Percentiles rank a stretch among this genome's conserved stretches.
Evolutionary conservation across 2,888 invertebrate genomes (phyloP).

Genomic region (Salticus scenicus): DNA sequence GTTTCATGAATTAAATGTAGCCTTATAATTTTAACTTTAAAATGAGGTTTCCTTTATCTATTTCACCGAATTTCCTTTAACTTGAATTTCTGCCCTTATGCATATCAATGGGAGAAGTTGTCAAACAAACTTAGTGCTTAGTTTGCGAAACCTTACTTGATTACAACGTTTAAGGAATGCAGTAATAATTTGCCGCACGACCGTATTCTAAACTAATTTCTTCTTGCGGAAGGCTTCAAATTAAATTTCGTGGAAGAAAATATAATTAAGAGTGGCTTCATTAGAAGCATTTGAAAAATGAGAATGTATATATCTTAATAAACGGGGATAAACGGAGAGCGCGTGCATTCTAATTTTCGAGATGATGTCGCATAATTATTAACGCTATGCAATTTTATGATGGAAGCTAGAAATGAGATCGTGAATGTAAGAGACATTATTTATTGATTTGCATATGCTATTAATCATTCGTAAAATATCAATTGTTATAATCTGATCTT

Average conservation of each 20-base stretch:
- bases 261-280: not conserved
- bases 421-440: no score
- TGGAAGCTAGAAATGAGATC: not conserved
- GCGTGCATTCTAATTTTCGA: not conserved
- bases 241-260: not conserved
- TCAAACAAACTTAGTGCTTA: not conserved
- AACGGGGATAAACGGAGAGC: not conserved
- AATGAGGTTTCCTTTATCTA: no score
- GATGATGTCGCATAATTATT: conserved; percentile 3
- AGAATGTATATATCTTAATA: not conserved
- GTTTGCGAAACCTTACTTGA: not conserved
- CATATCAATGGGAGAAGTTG: no score
- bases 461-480: no score
- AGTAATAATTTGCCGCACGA: not conserved
- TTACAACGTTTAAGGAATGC: not conserved
- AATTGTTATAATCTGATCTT: no score
- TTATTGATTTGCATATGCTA: no score
- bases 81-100: no score
- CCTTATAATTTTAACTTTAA: no score
- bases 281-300: not conserved
- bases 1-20: no score
- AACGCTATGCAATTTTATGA: not conserved
- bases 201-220: not conserved
- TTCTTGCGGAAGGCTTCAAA: not conserved
- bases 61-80: no score